Base-by-base conservation (phyloP, 2,797 vertebrate genomes). In the Echiichthys vipera region DNA sequence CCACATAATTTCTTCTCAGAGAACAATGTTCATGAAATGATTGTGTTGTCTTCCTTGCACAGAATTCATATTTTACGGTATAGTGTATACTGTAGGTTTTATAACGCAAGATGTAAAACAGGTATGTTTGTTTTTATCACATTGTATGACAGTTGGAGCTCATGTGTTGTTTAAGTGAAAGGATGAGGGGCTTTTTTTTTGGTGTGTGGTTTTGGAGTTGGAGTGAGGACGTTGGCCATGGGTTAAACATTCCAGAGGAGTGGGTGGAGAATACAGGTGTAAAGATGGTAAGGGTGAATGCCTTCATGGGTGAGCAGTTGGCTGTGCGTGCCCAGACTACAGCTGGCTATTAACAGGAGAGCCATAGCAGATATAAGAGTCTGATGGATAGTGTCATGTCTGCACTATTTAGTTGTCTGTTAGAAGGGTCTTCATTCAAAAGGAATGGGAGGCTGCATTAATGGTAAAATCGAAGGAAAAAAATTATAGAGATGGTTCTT, bases 1-100 rank as follows among this genome's bases (percentile, higher is more conserved):
- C 83, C 80, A 89, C 78, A 56, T 77, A 37, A 58, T 85, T 74
- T 89, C 78, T 78, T 62, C 87, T 87, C 79, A 88, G 83, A 91
- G 81, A 79, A 90, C 89, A 78, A 88, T 84, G 77, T 86, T 85
- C 71, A 87, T 84, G 65, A 82, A 88, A 90, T 84, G 84, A 92
- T 92, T 90, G 88, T 87, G 84, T 91, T 80, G 88, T 92, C 90
- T 90, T 93, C 86, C 88, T 91, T 89, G 92, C 91, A 92, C 93
- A 94, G 89, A 92, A 83, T 54, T 74, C 66, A 71, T 69, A 72
- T 90, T 89, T 91, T 78, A 79, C 65, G 65, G 88, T 93, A 81
- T 78, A 65, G 74, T 63, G 71, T 80, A 49, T 69, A 71, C 78
- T 84, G 74, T 77, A 72, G 81, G 76, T 77, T 86, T 86, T 71